Base-by-base conservation (phyloP, 2,113 vertebrate genomes). In the Sigmodon hispidus region DNA sequence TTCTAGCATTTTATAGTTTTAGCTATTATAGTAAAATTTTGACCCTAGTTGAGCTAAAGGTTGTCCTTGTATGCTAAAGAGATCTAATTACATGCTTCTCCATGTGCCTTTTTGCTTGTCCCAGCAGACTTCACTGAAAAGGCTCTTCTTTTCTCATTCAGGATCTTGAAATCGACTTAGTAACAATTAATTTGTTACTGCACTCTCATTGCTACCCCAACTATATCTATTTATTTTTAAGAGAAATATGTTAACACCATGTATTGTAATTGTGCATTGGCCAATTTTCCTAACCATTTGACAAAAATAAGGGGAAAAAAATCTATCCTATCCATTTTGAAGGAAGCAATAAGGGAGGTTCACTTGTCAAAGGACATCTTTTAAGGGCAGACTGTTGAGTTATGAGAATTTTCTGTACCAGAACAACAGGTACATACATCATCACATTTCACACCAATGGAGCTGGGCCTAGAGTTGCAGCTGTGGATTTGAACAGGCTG, bases 401-500 rank as follows among this genome's bases (percentile, higher is more conserved):
- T 22, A 11, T 48, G 69, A 57, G 63, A 43, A 17, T 50, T 65
- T 90, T 15, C 3, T 55, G 40, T 24, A 19, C 19, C 21, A 13
- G 6, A 83, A 89, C 9, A 57, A 3, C 15, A 72, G 55, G 76
- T 10, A 34, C 57, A 31, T 3, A 19, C 3, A 40, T 36, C 50
- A 65, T n/a, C 59, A 24, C 40, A 55, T 45, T 80, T 75, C 9
- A 29, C 11, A 40, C 15, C 36, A 29, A 70, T 73, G 29, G 3
- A 52, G 26, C 67, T 88, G 72, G 24, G 83, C 21, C 16, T 63
- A 26, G 21, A 45, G 61, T 40, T 7, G 11, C 36, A 75, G 85
- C 4, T 70, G 70, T 11, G 45, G 50, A 80, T 96, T 72, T 92
- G 57, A 48, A 55, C 92, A 88, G 84, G n/a, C 34, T 93, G 69